A percentile compares a stretch with the other conserved stretches of the same genome.
These are phyloP conservation scores for Brachionus angularis DNA, from an alignment of 1,140 invertebrate species.

Conservation along the genomic window DNA sequence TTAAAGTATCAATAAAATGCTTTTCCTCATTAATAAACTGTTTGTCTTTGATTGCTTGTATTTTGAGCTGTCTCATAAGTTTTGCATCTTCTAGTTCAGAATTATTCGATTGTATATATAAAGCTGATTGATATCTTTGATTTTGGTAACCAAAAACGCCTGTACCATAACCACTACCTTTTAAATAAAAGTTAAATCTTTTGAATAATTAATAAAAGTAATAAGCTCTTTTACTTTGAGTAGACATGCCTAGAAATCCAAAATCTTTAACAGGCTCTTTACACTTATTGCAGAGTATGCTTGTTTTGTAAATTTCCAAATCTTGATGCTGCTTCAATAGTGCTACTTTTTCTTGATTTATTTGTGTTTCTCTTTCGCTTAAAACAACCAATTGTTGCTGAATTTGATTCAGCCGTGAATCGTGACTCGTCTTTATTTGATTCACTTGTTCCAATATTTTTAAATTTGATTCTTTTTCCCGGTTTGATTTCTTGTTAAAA, in stretches of 20 bases:
- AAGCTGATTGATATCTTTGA: neutral
- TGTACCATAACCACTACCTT: constrained; percentile 28
- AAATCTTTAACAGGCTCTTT: constrained; percentile 35
- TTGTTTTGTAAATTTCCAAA: constrained; percentile 27
- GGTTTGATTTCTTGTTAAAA: constrained; percentile 38
- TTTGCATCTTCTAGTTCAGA: constrained; percentile 31
- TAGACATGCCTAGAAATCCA: constrained; percentile 4
- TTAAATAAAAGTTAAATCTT: neutral
- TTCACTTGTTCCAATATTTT: constrained; percentile 31
- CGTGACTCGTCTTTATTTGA: constrained; percentile 30
- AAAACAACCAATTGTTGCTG: constrained; percentile 35
- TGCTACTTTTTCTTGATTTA: constrained; percentile 37
- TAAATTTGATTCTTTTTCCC: constrained; percentile 25
- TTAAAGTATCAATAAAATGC: constrained; percentile 18
- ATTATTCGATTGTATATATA: constrained; percentile 25
- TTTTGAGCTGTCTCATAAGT: constrained; percentile 6
- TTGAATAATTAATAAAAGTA: neutral
- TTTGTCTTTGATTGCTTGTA: constrained; percentile 21
- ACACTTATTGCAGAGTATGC: constrained; percentile 10
- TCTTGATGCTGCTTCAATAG: constrained; percentile 26
- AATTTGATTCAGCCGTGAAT: constrained; percentile 39
- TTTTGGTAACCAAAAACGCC: neutral
- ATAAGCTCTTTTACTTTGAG: neutral
- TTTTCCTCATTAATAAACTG: constrained; percentile 36
- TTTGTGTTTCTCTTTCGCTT: constrained; percentile 28